These are phyloP conservation scores for Tachina lurida DNA, from an alignment of 2,888 invertebrate species.

Conservation along the genomic window DNA sequence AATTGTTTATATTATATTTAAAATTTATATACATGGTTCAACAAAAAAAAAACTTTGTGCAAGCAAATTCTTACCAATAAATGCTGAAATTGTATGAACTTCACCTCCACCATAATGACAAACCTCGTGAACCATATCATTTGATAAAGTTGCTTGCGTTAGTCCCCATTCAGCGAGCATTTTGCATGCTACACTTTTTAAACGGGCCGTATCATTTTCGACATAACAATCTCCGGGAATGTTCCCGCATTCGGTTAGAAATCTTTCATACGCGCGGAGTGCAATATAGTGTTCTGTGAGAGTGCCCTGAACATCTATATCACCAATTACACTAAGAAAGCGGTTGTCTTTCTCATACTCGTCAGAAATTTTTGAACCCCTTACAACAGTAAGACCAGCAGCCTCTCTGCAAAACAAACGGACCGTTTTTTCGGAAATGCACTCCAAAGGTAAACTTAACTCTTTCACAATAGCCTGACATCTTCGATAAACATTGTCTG, in stretches of 20 bases:
- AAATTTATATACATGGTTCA: not conserved
- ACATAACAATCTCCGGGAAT: conserved; percentile 95
- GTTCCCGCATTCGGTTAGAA: conserved; percentile 93
- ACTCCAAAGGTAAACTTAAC: conserved; percentile 89
- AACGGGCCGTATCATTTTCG: conserved; percentile 93
- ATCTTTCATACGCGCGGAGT: conserved; percentile 94
- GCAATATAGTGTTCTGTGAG: conserved; percentile 95
- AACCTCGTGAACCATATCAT: conserved; percentile 97
- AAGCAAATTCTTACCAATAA: conserved; percentile 85
- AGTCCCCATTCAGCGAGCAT: conserved; percentile 94
- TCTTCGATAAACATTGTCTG: conserved; percentile 90
- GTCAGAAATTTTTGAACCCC: conserved; percentile 90
- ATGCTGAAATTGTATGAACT: conserved; percentile 96
- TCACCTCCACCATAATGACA: conserved; percentile 97
- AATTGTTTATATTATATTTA: not conserved
- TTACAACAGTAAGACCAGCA: conserved; percentile 89
- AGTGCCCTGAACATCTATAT: conserved; percentile 92
- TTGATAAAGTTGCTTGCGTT: conserved; percentile 89
- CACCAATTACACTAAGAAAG: conserved; percentile 84
- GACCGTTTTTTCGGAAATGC: conserved; percentile 90
- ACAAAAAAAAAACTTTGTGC: not conserved
- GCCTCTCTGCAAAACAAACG: conserved; percentile 95
- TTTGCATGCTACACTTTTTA: conserved; percentile 90
- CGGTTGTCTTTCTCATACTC: conserved; percentile 89
- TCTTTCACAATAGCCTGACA: conserved; percentile 91